A percentile compares a stretch with the other conserved stretches of the same genome.
These are phyloP conservation scores for Drosophila suzukii DNA, from an alignment of 1,140 invertebrate genomes.

Conservation along the genomic window DNA sequence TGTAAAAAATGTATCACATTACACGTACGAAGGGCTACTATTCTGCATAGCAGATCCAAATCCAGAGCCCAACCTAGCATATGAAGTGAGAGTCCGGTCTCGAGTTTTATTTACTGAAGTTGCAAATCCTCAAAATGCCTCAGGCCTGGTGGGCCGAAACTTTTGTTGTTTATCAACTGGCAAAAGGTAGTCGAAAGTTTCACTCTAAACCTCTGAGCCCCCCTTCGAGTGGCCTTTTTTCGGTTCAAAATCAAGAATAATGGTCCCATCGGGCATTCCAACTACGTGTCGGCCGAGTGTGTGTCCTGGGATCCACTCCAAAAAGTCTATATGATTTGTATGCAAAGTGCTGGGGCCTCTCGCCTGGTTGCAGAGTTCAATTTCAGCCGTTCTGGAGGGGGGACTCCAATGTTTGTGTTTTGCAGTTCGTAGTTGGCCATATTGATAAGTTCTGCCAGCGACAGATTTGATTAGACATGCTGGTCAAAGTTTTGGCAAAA, in stretches of 20 bases:
- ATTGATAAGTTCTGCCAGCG: slow-evolving; percentile 64
- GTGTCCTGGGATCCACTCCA: slow-evolving; percentile 23
- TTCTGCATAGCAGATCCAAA: slow-evolving; percentile 60
- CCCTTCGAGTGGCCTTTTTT: neutral
- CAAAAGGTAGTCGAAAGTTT: slow-evolving; percentile 52
- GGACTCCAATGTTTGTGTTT: slow-evolving; percentile 52
- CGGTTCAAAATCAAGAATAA: slow-evolving; percentile 72
- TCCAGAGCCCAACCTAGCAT: slow-evolving; percentile 1
- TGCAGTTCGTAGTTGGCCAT: slow-evolving; percentile 68
- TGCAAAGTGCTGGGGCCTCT: slow-evolving; percentile 73
- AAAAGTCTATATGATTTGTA: slow-evolving; percentile 72
- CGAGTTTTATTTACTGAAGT: slow-evolving; percentile 73
- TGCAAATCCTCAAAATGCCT: slow-evolving; percentile 70
- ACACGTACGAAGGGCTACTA: slow-evolving; percentile 60
- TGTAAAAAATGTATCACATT: slow-evolving; percentile 68
- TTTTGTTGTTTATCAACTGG: slow-evolving; percentile 58
- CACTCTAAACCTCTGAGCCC: neutral
- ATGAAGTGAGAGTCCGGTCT: slow-evolving; percentile 7
- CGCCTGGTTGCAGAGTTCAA: slow-evolving; percentile 58
- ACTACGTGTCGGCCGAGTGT: slow-evolving; percentile 51
- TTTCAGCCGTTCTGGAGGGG: slow-evolving; percentile 48
- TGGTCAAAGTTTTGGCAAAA: slow-evolving; percentile 50
- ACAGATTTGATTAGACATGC: slow-evolving; percentile 65
- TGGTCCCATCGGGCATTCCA: slow-evolving; percentile 70
- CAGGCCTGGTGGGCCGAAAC: slow-evolving; percentile 56